Percentiles rank a stretch among this genome's conserved stretches.
These are phyloP conservation scores for Nematostella vectensis DNA, from an alignment of 92 coral and sea anemone species.

Conservation along the genomic window DNA sequence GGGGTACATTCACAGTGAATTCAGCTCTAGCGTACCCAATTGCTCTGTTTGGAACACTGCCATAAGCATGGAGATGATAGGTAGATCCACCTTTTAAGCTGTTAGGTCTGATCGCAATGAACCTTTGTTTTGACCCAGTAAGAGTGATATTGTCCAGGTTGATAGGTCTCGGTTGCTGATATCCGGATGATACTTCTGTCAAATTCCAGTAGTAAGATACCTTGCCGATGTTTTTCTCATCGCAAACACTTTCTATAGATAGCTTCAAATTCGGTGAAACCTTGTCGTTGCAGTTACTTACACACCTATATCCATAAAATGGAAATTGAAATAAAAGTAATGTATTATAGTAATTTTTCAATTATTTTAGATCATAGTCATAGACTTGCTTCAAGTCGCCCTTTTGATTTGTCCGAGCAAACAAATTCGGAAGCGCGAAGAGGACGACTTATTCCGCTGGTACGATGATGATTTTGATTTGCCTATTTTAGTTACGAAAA, in stretches of 20 bases:
- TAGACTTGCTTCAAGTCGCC: no score
- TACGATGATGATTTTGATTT: no score
- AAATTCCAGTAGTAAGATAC: conserved; percentile 13
- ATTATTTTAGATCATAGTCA: no score
- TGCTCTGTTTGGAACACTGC: conserved; percentile 19
- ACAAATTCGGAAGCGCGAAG: no score
- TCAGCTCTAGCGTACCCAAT: conserved; percentile 11
- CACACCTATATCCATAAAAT: conserved; percentile 13
- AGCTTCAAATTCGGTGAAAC: conserved; percentile 7
- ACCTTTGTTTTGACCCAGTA: conserved; percentile 7
- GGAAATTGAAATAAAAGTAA: no score
- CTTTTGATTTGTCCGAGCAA: no score
- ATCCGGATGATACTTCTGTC: no score
- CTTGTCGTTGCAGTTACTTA: conserved; percentile 12
- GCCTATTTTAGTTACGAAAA: no score
- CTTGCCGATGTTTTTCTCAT: conserved; percentile 6
- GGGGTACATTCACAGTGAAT: conserved; percentile 33
- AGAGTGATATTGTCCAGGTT: conserved; percentile 7
- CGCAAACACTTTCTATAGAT: conserved; percentile 6
- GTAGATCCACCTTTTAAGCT: conserved; percentile 21
- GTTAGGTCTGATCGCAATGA: conserved; percentile 10
- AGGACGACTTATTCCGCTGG: no score
- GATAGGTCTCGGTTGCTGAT: no score
- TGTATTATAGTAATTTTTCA: no score
- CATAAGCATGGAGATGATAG: conserved; percentile 19